These are phyloP conservation scores for Rhea americana DNA, from an alignment of 2,113 vertebrate species.

Conservation along the genomic window DNA sequence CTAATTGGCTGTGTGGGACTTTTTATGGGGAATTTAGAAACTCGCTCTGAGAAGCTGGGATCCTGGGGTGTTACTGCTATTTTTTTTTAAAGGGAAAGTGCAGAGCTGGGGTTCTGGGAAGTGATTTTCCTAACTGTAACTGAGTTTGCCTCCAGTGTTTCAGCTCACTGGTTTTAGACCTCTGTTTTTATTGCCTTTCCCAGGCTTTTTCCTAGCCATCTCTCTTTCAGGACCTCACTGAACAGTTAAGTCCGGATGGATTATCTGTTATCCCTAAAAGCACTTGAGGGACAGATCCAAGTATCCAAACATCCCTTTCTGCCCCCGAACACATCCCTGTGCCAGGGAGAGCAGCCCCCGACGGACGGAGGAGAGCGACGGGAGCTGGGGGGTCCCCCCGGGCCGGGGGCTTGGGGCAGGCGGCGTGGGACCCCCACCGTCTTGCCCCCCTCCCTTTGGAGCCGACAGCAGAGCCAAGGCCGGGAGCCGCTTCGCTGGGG, in stretches of 20 bases:
- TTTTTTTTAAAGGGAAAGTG: neutral
- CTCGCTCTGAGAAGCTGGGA: neutral
- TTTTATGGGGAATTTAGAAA: constrained; percentile 20
- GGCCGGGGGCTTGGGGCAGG: no score
- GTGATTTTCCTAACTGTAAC: neutral
- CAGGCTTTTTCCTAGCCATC: fast-evolving
- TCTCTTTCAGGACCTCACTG: neutral
- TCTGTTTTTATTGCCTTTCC: neutral
- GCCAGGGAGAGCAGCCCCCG: no score
- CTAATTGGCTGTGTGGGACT: neutral
- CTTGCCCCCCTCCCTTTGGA: no score
- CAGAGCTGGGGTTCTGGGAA: neutral
- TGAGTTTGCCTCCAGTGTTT: neutral
- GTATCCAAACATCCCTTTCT: neutral
- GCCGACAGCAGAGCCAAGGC: neutral
- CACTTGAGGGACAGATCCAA: neutral
- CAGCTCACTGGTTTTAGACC: neutral
- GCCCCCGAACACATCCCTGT: no score
- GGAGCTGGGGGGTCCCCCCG: no score
- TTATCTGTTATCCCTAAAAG: neutral
- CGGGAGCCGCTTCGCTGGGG: neutral
- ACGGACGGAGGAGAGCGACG: no score
- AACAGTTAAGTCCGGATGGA: neutral
- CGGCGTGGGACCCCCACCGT: no score
- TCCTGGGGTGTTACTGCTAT: neutral